Percentiles rank a stretch among this genome's conserved stretches.
phyloP scores from a whole-genome alignment of 1,140 invertebrate genomes.

The Bombyx mandarina region DNA sequence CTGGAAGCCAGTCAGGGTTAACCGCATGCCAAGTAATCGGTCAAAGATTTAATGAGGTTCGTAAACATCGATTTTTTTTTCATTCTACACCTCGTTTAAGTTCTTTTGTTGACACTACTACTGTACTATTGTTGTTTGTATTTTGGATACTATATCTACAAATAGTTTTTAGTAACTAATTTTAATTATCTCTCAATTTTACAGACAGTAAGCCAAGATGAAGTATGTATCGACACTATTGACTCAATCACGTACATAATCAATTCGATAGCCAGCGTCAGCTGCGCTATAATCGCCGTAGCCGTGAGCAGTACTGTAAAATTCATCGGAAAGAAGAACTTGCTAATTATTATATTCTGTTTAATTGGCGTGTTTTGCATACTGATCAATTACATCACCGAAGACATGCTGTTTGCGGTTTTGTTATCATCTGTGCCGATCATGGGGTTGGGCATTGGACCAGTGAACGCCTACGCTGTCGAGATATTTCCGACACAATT shows the following conservation, averaged over 20 bases:
- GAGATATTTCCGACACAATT: constrained; percentile 57
- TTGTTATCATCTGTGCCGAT: constrained; percentile 41
- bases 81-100: too few relatives aligned
- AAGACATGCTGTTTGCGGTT: constrained; percentile 47
- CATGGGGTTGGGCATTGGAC: constrained; percentile 40
- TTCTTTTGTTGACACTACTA: too few relatives aligned
- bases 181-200: constrained; percentile 14
- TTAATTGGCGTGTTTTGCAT: constrained; percentile 38
- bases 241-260: constrained; percentile 42
- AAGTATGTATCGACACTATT: constrained; percentile 38
- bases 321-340: constrained; percentile 47
- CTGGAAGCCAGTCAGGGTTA: constrained; percentile 20
- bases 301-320: constrained; percentile 35
- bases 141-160: neutral
- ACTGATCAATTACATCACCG: constrained; percentile 41
- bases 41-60: constrained; percentile 39
- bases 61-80: too few relatives aligned
- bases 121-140: neutral
- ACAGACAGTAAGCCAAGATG: constrained; percentile 24
- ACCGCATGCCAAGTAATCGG: constrained; percentile 52
- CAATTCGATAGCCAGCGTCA: constrained; percentile 36
- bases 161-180: neutral
- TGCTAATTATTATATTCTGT: constrained; percentile 33
- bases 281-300: constrained; percentile 37
- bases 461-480: constrained; percentile 51